Conservation (phyloP, 2,888 invertebrate genomes). For the Pyrochroa serraticornis region DNA sequence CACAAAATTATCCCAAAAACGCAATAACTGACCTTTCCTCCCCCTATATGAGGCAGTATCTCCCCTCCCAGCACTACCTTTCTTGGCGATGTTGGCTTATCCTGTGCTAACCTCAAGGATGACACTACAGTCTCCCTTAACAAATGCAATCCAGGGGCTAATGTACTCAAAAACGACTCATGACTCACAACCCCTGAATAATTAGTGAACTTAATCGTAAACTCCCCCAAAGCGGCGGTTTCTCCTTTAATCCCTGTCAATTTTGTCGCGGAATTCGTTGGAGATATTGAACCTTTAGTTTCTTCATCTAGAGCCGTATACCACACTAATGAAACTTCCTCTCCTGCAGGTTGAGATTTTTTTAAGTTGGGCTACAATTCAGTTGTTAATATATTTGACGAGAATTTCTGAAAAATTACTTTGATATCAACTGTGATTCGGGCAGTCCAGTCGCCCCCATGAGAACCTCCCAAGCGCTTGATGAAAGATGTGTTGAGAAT, state of each 20-base stretch:
- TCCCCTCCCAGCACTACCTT: conserved; percentile 69
- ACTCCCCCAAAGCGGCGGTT: conserved; percentile 79
- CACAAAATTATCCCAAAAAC: neutral
- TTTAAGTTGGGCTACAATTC: conserved; percentile 11
- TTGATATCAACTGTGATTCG: conserved; percentile 70
- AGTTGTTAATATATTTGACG: neutral
- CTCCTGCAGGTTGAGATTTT: conserved; percentile 38
- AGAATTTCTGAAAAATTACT: conserved; percentile 49
- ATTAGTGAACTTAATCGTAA: conserved; percentile 66
- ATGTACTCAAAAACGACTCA: conserved; percentile 75
- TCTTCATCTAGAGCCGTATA: conserved; percentile 82
- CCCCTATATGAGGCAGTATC: conserved; percentile 57
- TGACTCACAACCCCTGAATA: conserved; percentile 65
- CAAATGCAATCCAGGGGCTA: conserved; percentile 71
- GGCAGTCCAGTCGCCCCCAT: conserved; percentile 94
- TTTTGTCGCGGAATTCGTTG: conserved; percentile 61
- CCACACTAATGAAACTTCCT: conserved; percentile 75
- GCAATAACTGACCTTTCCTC: conserved; percentile 46
- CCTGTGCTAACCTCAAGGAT: conserved; percentile 67
- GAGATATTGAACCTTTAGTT: conserved; percentile 64
- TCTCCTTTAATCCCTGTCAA: conserved; percentile 73
- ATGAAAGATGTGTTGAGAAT: conserved; percentile 85
- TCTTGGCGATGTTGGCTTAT: conserved; percentile 60
- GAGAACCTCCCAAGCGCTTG: conserved; percentile 77
- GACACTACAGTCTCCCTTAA: conserved; percentile 78